Percentiles rank a stretch among this genome's conserved stretches.
Evolutionary conservation across 2,888 invertebrate species (phyloP).

Genomic region (Electrophaes corylata): DNA sequence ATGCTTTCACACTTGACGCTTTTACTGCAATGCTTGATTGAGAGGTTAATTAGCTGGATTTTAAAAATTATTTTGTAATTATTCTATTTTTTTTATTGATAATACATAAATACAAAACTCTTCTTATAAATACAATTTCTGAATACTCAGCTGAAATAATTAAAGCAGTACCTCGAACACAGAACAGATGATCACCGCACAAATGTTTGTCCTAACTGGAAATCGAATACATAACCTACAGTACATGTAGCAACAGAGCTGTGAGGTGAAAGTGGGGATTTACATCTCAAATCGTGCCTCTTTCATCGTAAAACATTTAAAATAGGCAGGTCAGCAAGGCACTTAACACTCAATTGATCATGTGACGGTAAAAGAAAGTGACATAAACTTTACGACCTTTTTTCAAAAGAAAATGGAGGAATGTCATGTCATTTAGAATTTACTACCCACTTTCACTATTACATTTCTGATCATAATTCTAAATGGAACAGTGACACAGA

Average conservation of each 20-base stretch:
- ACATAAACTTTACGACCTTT: conserved; percentile 13
- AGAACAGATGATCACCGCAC: too few relatives aligned
- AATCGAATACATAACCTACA: too few relatives aligned
- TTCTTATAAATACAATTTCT: too few relatives aligned
- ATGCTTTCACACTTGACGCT: conserved; percentile 21
- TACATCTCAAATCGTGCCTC: neutral
- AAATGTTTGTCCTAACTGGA: too few relatives aligned
- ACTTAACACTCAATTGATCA: conserved; percentile 17
- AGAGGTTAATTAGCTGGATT: neutral
- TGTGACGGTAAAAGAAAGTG: conserved; percentile 18
- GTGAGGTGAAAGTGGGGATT: neutral
- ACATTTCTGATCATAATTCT: neutral
- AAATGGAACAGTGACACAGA: conserved; percentile 13
- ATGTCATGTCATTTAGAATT: conserved; percentile 25
- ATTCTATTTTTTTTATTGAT: too few relatives aligned
- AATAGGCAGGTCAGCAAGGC: conserved; percentile 14
- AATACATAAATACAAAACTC: too few relatives aligned
- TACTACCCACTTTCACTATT: conserved; percentile 16
- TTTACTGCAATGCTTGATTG: neutral
- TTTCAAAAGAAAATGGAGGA: conserved; percentile 16
- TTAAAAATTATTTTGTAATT: neutral
- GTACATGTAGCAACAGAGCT: neutral
- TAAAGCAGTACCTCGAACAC: too few relatives aligned
- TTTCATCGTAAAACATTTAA: conserved; percentile 3
- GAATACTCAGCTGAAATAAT: too few relatives aligned